These are phyloP conservation scores for Muraenolepis orangiensis DNA, from an alignment of 2,797 vertebrate genomes.

Conservation along the genomic window DNA sequence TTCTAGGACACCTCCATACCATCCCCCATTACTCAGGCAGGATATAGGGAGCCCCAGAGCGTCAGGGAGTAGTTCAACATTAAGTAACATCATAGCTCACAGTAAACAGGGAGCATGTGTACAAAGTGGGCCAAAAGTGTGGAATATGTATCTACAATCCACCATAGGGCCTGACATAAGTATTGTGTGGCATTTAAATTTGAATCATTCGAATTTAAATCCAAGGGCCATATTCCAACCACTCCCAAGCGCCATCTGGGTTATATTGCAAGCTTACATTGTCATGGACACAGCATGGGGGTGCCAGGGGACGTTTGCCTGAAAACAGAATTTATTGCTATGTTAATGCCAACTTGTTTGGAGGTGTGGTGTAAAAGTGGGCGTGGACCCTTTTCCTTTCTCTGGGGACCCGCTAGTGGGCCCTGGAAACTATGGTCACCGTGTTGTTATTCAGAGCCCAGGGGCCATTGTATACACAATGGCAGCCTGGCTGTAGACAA, in stretches of 20 bases:
- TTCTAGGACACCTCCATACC: not conserved
- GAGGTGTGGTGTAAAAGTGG: conserved; percentile 51
- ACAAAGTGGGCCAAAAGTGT: not conserved
- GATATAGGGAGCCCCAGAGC: not conserved
- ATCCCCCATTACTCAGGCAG: not conserved
- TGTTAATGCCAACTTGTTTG: conserved; percentile 63
- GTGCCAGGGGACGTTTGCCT: conserved; percentile 29
- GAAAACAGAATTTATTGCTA: conserved; percentile 54
- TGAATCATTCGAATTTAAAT: not conserved
- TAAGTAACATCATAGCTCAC: not conserved
- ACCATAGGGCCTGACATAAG: not conserved
- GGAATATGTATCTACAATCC: not conserved
- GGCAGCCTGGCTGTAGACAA: conserved; percentile 28
- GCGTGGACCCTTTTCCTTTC: conserved; percentile 50
- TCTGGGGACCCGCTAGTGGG: conserved; percentile 30
- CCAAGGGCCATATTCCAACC: not conserved
- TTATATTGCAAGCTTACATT: conserved; percentile 36
- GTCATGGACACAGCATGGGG: conserved; percentile 61
- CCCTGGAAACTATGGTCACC: conserved; percentile 29
- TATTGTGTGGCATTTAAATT: not conserved
- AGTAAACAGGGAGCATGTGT: conserved; percentile 38
- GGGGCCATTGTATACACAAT: conserved; percentile 48
- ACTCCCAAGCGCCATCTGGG: not conserved
- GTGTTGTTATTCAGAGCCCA: conserved; percentile 42
- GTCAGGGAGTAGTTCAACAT: not conserved